Conservation (phyloP, 2,797 vertebrate species). For the Borostomias antarcticus region DNA sequence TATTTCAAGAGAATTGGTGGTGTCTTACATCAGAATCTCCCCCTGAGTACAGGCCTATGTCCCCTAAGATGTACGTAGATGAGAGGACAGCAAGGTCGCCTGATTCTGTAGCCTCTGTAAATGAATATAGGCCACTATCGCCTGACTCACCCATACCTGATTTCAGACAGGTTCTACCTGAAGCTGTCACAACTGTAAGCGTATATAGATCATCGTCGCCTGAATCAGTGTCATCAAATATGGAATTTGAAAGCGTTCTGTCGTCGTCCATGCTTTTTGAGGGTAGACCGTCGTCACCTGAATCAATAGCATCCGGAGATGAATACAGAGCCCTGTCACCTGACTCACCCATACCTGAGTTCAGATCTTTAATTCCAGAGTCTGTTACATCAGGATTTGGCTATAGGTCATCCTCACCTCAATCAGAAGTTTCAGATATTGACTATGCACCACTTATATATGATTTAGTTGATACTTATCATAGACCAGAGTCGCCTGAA, state of each 20-base stretch:
- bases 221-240: slow-evolving; percentile 51
- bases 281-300: slow-evolving; percentile 28
- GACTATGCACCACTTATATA: background rate
- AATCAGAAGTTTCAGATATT: slow-evolving; percentile 11
- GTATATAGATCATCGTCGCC: slow-evolving; percentile 39
- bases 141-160: slow-evolving; percentile 44
- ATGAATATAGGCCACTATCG: slow-evolving; percentile 22
- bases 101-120: slow-evolving; percentile 34
- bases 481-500: slow-evolving; percentile 7
- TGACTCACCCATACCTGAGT: slow-evolving; percentile 19
- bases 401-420: slow-evolving; percentile 3
- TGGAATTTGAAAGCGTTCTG: slow-evolving; percentile 23
- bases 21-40: slow-evolving; percentile 34
- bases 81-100: slow-evolving; percentile 44
- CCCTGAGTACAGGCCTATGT: slow-evolving; percentile 19
- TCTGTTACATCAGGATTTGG: slow-evolving; percentile 3
- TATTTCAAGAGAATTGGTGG: slow-evolving; percentile 40
- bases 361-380: background rate
- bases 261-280: slow-evolving; percentile 30
- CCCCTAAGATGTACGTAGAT: slow-evolving; percentile 30
- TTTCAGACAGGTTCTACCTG: slow-evolving; percentile 14
- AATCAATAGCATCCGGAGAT: slow-evolving; percentile 24
- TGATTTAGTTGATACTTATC: background rate
- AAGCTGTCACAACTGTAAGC: slow-evolving; percentile 18
- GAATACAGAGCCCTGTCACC: slow-evolving; percentile 12